These are phyloP conservation scores for Anoplopoma fimbria DNA, from an alignment of 2,113 vertebrate genomes.

Conservation along the genomic window DNA sequence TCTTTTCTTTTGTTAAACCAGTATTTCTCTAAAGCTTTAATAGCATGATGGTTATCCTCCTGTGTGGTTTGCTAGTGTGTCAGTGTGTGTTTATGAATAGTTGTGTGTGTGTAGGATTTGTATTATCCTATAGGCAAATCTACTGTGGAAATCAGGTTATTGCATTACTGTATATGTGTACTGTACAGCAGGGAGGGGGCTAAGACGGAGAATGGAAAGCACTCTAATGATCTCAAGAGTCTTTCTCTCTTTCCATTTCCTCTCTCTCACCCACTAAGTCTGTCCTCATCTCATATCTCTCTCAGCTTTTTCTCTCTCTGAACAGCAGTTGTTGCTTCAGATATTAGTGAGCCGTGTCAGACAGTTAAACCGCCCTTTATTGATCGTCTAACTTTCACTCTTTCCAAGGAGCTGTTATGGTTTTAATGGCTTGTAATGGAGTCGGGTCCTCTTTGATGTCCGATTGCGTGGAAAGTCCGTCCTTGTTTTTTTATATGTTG, in stretches of 20 bases:
- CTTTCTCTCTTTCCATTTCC: conserved; percentile 62
- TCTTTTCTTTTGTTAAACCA: not conserved
- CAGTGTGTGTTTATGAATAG: not conserved
- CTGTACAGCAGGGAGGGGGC: conserved; percentile 28
- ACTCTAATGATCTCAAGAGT: conserved; percentile 58
- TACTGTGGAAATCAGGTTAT: conserved; percentile 41
- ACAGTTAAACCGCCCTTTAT: conserved; percentile 84
- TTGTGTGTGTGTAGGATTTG: not conserved
- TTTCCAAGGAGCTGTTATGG: conserved; percentile 77
- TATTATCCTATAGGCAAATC: conserved; percentile 36
- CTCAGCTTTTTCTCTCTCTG: not conserved
- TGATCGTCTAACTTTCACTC: conserved; percentile 79
- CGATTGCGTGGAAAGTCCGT: conserved; percentile 55
- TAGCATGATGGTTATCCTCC: not conserved
- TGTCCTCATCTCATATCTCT: conserved; percentile 28
- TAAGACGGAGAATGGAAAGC: conserved; percentile 39
- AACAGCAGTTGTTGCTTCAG: conserved; percentile 79
- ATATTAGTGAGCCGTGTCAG: conserved; percentile 84
- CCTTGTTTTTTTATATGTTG: conserved; percentile 64
- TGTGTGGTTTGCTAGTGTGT: not conserved
- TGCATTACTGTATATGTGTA: conserved; percentile 39
- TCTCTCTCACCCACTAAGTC: conserved; percentile 46
- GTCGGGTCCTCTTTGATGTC: conserved; percentile 74
- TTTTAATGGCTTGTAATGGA: conserved; percentile 86
- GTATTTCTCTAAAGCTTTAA: not conserved